Evolutionary conservation across 2,797 vertebrate genomes (phyloP), one percentile per base, ranked within the genome.

Genomic region (Varecia variegata): DNA sequence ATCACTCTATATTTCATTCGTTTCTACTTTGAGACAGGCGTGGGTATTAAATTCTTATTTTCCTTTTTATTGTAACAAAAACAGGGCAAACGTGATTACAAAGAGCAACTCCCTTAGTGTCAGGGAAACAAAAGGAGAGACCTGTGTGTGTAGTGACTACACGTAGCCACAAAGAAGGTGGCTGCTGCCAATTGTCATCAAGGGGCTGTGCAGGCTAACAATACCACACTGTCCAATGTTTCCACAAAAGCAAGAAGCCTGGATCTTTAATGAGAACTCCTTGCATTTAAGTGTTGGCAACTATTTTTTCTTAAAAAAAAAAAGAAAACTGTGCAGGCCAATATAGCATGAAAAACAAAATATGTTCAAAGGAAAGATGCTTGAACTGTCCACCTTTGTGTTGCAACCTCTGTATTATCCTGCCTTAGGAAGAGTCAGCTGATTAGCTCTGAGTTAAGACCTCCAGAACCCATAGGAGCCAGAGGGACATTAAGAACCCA

Each of bases 51-150:
- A 89, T 91, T 94, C 70, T 90, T 54, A 23, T 94, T 93, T 93
- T 70, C 56, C 79, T 86, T 97, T 85, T 88, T 68, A 74, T 25
- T 83, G 12, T 68, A 62, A 93, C 58, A 77, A 93, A 94, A 95
- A 74, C 30, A 70, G 68, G 30, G 67, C 68, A 62, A 58, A 76
- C 8, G 0, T 40, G 88, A 89, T 93, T 71, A 81, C 80, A 58
- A 25, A 73, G 5, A 40, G 58, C 43, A 47, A 67, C 38, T 91
- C 50, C 38, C 47, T 93, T 54, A 32, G 30, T 45, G 35, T 73
- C 43, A 18, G 35, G 17, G 68, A 82, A 60, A 88, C 84, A 35
- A 50, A 70, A 85, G 30, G 50, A 7, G 52, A 58, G 40, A 30
- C 25, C 25, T 76, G 8, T 18, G 50, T 40, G 27, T 30, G 25